Evolutionary conservation across 2,888 invertebrate species (phyloP).

Genomic region (Caenorhabditis angaria): DNA sequence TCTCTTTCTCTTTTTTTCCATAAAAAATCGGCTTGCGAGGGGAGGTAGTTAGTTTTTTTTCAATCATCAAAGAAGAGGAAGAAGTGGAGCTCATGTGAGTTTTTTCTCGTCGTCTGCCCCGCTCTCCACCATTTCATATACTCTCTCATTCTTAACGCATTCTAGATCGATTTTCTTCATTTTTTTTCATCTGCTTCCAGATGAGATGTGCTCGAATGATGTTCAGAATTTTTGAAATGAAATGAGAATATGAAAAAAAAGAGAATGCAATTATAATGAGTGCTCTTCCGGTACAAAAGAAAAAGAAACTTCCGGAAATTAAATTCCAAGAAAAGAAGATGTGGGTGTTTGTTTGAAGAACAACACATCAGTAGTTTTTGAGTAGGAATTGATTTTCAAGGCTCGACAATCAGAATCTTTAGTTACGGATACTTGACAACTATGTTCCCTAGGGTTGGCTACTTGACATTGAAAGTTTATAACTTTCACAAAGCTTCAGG

Average conservation of each 20-base stretch:
- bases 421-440: too few species aligned
- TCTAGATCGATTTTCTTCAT: not conserved
- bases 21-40: not conserved
- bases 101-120: not conserved
- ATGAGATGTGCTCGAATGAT: not conserved
- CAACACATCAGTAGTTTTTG: too few species aligned
- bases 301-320: not conserved
- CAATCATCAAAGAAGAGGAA: not conserved
- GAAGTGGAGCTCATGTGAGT: constrained; percentile 1
- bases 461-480: too few species aligned
- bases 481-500: too few species aligned
- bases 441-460: too few species aligned
- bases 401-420: too few species aligned
- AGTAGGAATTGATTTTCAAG: too few species aligned
- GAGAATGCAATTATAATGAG: not conserved
- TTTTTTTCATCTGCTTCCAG: not conserved
- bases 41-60: not conserved
- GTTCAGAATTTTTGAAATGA: not conserved
- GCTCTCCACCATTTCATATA: not conserved
- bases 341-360: too few species aligned
- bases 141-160: constrained; percentile 5
- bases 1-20: not conserved
- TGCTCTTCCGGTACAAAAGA: not conserved
- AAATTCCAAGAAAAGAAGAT: not conserved
- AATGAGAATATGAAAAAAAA: not conserved